phyloP scores from a whole-genome alignment of 2,888 invertebrate genomes.

The Netelia inedita region DNA sequence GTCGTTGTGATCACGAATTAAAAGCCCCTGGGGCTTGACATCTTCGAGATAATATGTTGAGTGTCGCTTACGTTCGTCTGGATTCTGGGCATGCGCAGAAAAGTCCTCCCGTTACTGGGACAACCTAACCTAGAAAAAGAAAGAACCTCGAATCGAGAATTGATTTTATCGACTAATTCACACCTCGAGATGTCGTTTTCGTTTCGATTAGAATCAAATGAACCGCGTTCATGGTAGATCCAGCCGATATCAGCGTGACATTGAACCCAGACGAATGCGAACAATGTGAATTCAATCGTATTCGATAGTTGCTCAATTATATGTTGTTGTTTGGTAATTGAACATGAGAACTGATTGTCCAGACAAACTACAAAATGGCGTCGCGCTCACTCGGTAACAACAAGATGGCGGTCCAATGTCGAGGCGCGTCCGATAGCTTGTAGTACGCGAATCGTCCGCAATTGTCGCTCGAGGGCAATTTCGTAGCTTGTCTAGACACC shows the following conservation, averaged over 20 bases:
- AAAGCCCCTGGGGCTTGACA: conserved; percentile 34
- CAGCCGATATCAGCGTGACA: neutral
- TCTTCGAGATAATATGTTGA: conserved; percentile 48
- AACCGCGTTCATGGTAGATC: neutral
- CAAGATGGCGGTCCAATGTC: neutral
- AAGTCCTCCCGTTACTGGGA: neutral
- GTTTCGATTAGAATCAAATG: neutral
- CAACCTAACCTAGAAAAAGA: no score
- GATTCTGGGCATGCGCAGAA: conserved; percentile 17
- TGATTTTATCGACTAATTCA: no score
- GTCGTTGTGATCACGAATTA: conserved; percentile 48
- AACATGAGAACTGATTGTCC: conserved; percentile 19
- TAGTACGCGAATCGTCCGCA: neutral
- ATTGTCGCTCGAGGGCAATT: neutral
- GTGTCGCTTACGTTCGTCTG: conserved; percentile 47
- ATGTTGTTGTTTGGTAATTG: conserved; percentile 58
- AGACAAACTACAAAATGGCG: conserved; percentile 46
- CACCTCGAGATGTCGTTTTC: no score
- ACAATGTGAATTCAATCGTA: conserved; percentile 43
- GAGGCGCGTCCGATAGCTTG: neutral
- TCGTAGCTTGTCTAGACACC: conserved; percentile 52
- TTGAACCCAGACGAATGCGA: conserved; percentile 48
- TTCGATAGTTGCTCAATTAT: conserved; percentile 66
- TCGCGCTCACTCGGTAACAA: neutral
- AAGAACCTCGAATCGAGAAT: no score